phyloP scores from a whole-genome alignment of 2,113 vertebrate genomes.

The Serinus canaria region DNA sequence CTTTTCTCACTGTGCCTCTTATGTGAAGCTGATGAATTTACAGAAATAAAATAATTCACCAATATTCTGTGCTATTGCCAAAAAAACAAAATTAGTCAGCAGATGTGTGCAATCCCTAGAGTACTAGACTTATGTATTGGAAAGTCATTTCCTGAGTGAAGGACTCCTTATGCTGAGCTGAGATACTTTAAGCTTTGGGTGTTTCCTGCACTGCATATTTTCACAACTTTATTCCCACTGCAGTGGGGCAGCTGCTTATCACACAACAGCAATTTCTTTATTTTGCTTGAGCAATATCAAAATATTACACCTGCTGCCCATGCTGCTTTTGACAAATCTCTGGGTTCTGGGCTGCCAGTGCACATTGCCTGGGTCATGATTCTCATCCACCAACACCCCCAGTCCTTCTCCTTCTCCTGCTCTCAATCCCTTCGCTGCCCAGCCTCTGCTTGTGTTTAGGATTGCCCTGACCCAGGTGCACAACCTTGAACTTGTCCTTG shows the following conservation, averaged over 20 bases:
- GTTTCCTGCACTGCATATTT: not conserved
- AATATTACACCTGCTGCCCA: not conserved
- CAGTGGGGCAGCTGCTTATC: not conserved
- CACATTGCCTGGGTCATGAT: not conserved
- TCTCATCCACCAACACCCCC: not conserved
- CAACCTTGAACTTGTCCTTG: not conserved
- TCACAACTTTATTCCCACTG: not conserved
- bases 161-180: not conserved
- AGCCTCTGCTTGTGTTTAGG: not conserved
- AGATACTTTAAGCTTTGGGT: not conserved
- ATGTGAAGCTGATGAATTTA: not conserved
- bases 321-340: not conserved
- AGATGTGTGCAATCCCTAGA: not conserved
- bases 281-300: not conserved
- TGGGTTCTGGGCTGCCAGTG: not conserved
- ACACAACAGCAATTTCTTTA: not conserved
- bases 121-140: not conserved
- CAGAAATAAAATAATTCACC: not conserved
- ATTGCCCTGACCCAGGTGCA: not conserved
- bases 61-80: not conserved
- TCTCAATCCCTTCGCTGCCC: not conserved
- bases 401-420: not conserved
- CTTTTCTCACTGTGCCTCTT: not conserved
- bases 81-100: not conserved
- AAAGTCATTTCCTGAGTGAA: not conserved